These are phyloP conservation scores for Brienomyrus longianalis DNA, from an alignment of 2,113 vertebrate genomes.

Conservation along the genomic window DNA sequence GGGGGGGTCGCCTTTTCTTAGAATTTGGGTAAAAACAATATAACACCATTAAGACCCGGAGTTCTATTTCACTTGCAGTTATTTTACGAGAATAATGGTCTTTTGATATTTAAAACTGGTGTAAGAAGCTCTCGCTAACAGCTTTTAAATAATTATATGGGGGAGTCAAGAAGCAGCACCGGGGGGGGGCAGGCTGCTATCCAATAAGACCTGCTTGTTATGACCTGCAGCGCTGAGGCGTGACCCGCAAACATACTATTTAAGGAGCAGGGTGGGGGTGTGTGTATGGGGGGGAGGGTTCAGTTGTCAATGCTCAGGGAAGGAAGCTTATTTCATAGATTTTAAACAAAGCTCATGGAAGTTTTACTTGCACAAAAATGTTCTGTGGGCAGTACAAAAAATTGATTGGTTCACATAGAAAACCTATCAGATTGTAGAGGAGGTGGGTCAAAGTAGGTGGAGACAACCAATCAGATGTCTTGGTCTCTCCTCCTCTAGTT, in stretches of 20 bases:
- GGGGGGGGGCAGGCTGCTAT: neutral
- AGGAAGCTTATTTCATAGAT: neutral
- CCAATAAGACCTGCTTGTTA: neutral
- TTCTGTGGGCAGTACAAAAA: neutral
- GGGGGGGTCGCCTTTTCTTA: neutral
- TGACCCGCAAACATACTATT: neutral
- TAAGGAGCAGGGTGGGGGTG: neutral
- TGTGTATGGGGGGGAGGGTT: neutral
- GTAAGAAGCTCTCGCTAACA: neutral
- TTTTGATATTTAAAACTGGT: neutral
- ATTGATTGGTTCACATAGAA: neutral
- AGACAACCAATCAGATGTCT: neutral
- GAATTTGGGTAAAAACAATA: neutral
- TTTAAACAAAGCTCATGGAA: neutral
- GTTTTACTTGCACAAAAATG: neutral
- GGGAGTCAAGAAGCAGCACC: neutral
- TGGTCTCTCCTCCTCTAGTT: neutral
- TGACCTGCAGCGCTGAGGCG: neutral
- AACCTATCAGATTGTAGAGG: neutral
- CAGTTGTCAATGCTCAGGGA: neutral
- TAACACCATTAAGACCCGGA: neutral
- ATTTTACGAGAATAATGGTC: neutral
- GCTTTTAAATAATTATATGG: neutral
- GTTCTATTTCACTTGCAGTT: neutral
- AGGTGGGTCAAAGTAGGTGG: neutral